Conservation (phyloP, 2,113 vertebrate genomes). For the Craseonycteris thonglongyai region DNA sequence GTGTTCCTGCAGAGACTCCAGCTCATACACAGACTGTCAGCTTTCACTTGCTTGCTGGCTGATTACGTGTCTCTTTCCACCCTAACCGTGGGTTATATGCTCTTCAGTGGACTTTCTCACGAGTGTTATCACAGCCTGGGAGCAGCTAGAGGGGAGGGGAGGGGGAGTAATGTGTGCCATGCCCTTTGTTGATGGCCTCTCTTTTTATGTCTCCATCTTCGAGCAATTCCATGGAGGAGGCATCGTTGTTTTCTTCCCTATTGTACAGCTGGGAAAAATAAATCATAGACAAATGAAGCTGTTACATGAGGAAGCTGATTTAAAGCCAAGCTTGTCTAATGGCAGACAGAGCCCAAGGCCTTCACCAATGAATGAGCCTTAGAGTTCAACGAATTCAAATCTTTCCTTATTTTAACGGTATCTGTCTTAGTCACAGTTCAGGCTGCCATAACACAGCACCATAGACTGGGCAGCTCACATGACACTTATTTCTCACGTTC, state of each 20-base stretch:
- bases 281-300: neutral
- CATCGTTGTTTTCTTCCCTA: neutral
- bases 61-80: neutral
- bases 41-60: neutral
- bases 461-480: neutral
- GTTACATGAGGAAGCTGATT: neutral
- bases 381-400: neutral
- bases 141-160: neutral
- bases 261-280: neutral
- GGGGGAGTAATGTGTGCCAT: rapidly evolving
- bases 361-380: neutral
- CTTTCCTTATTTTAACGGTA: neutral
- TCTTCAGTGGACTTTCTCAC: neutral
- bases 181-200: neutral
- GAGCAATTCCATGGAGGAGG: neutral
- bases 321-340: neutral
- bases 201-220: neutral
- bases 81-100: neutral
- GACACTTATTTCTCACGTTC: neutral
- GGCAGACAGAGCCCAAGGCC: neutral
- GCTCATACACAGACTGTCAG: neutral
- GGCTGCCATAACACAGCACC: neutral
- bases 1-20: neutral
- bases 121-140: neutral
- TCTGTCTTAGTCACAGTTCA: neutral